Base-by-base conservation (phyloP, 2,113 vertebrate species). In the Odontesthes bonariensis region DNA sequence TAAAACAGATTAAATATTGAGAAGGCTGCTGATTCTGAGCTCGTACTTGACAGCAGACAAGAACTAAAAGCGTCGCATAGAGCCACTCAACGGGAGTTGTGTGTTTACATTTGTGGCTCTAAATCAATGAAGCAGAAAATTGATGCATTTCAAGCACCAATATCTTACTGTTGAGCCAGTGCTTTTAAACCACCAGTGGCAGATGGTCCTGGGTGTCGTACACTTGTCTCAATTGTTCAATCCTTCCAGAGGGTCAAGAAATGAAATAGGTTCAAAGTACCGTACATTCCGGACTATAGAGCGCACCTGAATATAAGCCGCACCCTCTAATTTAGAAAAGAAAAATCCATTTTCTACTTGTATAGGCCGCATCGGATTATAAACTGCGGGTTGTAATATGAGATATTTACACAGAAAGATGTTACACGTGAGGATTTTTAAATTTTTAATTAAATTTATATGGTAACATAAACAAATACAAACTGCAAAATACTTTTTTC, bases 241-340 rank as follows among this genome's bases (percentile, higher is more conserved):
- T 86, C 67, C 60, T 67, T 69, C 44, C 14, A 40, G 42, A 71
- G 53, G 67, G 56, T 54, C 42, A 17, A 46, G 23, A 68, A 69
- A 83, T 83, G 73, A 82, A 86, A 86, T 64, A n/a, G 32, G 77
- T 67, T 86, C 52, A 74, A 69, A 74, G n/a, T n/a, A n/a, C n/a
- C n/a, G n/a, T n/a, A n/a, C n/a, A n/a, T n/a, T n/a, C n/a, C n/a
- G n/a, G n/a, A n/a, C n/a, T n/a, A n/a, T n/a, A n/a, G n/a, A n/a
- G n/a, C n/a, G n/a, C n/a, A n/a, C n/a, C n/a, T n/a, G n/a, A n/a
- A n/a, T n/a, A n/a, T n/a, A n/a, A n/a, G n/a, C n/a, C n/a, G n/a
- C n/a, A n/a, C n/a, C n/a, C n/a, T n/a, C n/a, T n/a, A n/a, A n/a
- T n/a, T n/a, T n/a, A n/a, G n/a, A n/a, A n/a, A n/a, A n/a, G n/a